A percentile compares a stretch with the other conserved stretches of the same genome.
These are phyloP conservation scores for Botia almorhae DNA, from an alignment of 2,797 vertebrate species.

Conservation along the genomic window DNA sequence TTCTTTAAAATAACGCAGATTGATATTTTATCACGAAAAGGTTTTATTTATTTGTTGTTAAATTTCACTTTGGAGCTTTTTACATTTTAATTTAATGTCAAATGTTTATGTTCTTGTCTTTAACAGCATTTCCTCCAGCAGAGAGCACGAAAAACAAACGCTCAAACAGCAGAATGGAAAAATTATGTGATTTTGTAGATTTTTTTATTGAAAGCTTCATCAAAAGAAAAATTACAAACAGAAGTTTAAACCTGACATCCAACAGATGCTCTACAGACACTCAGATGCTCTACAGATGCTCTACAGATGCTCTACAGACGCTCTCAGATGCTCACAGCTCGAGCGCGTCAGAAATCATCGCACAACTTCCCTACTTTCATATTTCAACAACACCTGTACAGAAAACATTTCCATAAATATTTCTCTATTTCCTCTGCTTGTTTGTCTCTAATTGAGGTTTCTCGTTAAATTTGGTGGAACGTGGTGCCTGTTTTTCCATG, in stretches of 20 bases:
- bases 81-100: not conserved
- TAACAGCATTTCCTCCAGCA: not conserved
- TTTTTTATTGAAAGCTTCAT: conserved; percentile 98
- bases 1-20: too few relatives aligned
- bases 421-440: conserved; percentile 68
- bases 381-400: conserved; percentile 80
- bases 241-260: conserved; percentile 97
- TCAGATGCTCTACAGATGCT: conserved; percentile 97
- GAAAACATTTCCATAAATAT: conserved; percentile 81
- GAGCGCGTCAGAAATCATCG: conserved; percentile 77
- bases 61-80: not conserved
- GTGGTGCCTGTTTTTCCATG: conserved; percentile 7
- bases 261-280: conserved; percentile 94
- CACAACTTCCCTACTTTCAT: conserved; percentile 79
- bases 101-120: not conserved
- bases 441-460: conserved; percentile 75
- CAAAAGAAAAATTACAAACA: conserved; percentile 89
- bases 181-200: conserved; percentile 50
- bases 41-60: too few relatives aligned
- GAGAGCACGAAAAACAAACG: conserved; percentile 14
- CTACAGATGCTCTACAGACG: conserved; percentile 98
- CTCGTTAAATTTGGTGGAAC: conserved; percentile 58
- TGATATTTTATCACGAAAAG: too few relatives aligned
- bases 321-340: conserved; percentile 81
- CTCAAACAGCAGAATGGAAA: conserved; percentile 13